Base-by-base conservation (phyloP, 2,888 invertebrate species). In the Stenchaetothrips biformis region DNA sequence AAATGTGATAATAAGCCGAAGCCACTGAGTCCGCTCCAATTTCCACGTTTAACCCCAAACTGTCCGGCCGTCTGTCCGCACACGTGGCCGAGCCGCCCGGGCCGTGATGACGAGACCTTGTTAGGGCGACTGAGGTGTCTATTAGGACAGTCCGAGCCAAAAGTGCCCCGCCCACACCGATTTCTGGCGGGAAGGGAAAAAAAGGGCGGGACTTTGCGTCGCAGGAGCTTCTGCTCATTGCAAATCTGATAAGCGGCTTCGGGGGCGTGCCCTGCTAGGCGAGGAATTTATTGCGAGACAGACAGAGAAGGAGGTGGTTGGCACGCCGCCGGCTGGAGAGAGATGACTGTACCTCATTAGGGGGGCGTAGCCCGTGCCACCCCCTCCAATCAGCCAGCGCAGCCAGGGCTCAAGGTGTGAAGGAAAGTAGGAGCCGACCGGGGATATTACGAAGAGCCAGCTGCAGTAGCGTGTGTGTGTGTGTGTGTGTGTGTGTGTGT, bases 261-360 rank as follows among this genome's bases (percentile, higher is more conserved):
- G 37, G 37, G 37, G 37, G 37, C 37, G 37, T 37, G 37, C 37
- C 37, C 4, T 37, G 37, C 37, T 37, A 37, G 37, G 37, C 37
- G 37, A 37, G 4, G 37, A 37, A 37, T 37, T 37, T 37, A 37
- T 37, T 37, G 37, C 37, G 37, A 37, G 37, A 37, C 2, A 37
- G 37, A 37, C 2, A 37, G 37, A 37, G 37, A 37, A n/a, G n/a
- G n/a, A n/a, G n/a, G n/a, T n/a, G n/a, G n/a, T n/a, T n/a, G n/a
- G n/a, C n/a, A n/a, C n/a, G n/a, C n/a, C n/a, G n/a, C n/a, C n/a
- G n/a, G n/a, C 9, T 13, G 18, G 53, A 11, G 53, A 53, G 67
- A 21, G 67, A 21, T 74, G 67, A 74, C 67, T 74, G 67, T 74
- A 74, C 67, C 67, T 74, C 25, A 74, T 74, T 74, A 74, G 67